Evolutionary conservation across 1,140 invertebrate species (phyloP).

Genomic region (Lepidotrigona ventralis): DNA sequence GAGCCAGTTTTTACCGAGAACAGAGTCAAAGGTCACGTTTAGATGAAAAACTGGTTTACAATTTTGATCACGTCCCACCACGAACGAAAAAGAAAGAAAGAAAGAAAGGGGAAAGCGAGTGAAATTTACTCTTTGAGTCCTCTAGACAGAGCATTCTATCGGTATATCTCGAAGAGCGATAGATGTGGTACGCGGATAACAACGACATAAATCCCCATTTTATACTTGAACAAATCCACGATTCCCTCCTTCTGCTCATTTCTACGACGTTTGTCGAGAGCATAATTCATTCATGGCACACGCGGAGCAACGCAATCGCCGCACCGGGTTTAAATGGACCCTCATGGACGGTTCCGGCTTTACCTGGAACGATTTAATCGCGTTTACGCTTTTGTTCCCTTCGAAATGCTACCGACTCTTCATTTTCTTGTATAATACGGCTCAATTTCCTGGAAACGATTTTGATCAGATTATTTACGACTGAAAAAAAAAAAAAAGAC

Average conservation of each 20-base stretch:
- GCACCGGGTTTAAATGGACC: conserved; percentile 22
- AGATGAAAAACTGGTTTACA: conserved; percentile 44
- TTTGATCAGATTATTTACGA: conserved; percentile 12
- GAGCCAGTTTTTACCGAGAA: conserved; percentile 23
- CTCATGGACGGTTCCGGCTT: conserved; percentile 16
- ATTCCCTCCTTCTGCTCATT: background rate
- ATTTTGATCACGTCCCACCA: conserved; percentile 39
- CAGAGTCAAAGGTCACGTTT: conserved; percentile 42
- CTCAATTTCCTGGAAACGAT: conserved; percentile 7
- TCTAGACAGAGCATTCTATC: conserved; percentile 21
- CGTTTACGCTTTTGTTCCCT: background rate
- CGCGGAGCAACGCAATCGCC: conserved; percentile 17
- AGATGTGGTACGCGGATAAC: conserved; percentile 29
- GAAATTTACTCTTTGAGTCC: conserved; percentile 3
- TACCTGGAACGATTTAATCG: conserved; percentile 34
- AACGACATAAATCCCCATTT: conserved; percentile 27
- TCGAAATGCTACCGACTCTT: conserved; percentile 1
- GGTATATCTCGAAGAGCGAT: conserved; percentile 35
- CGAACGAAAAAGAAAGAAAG: background rate
- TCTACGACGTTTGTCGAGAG: background rate
- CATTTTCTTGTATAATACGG: background rate
- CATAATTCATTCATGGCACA: conserved; percentile 31
- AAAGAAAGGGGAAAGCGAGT: conserved; percentile 3
- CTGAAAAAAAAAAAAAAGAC: too few relatives aligned
- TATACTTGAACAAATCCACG: conserved; percentile 30